These are phyloP conservation scores for Melanargia galathea DNA, from an alignment of 2,888 invertebrate genomes.

Conservation along the genomic window DNA sequence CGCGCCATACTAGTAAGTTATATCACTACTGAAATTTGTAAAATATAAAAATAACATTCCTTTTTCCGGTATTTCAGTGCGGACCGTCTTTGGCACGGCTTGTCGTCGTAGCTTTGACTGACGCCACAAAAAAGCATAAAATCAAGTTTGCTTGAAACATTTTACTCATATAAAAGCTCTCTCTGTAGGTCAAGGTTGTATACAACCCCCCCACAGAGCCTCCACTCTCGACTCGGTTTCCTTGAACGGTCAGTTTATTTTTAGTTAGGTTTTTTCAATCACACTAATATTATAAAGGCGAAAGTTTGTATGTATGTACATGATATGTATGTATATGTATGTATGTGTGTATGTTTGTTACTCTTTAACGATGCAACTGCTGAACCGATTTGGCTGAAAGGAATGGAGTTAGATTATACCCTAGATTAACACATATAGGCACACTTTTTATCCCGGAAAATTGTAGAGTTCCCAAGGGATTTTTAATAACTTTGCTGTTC, in stretches of 20 bases:
- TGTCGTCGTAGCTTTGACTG: not conserved
- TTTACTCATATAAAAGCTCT: constrained; percentile 6
- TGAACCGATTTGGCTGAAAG: no score
- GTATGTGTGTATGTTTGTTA: no score
- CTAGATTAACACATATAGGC: no score
- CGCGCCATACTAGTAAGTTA: no score
- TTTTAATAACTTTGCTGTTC: no score
- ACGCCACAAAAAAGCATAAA: constrained; percentile 3
- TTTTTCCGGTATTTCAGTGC: not conserved
- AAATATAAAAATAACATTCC: not conserved
- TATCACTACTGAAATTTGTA: no score
- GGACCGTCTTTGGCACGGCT: not conserved
- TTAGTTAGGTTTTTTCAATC: not conserved
- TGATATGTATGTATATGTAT: no score
- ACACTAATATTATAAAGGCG: not conserved
- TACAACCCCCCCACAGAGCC: not conserved
- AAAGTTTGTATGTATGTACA: no score
- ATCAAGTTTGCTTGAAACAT: constrained; percentile 2
- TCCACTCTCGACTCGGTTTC: not conserved
- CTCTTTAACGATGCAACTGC: no score
- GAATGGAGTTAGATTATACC: no score
- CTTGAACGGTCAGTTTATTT: constrained; percentile 19
- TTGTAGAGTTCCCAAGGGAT: no score
- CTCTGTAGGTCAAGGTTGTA: constrained; percentile 11
- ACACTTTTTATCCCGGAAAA: no score